Base-by-base conservation (phyloP, 2,113 vertebrate genomes). In the Ammospiza caudacuta region DNA sequence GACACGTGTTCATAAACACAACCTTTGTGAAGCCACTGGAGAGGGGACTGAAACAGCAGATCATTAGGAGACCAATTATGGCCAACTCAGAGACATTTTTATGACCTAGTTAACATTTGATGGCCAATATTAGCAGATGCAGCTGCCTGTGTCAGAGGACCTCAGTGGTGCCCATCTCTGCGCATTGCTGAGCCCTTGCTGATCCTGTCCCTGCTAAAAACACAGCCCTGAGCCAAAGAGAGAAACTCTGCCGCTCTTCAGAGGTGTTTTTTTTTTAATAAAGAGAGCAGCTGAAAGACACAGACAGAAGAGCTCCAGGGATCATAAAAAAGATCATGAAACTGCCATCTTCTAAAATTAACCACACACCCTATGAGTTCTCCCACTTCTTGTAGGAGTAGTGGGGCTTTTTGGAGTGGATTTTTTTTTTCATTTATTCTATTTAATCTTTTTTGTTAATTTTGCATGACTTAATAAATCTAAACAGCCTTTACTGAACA, bases 51-150 rank as follows among this genome's bases (percentile, higher is more conserved):
- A 83, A 95, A 74, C 54, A 83, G 68, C 68, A 91, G 68, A 51
- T 89, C 37, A 0, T 91, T 89, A 91, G 77, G 68, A 89, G 51
- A 35, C 41, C 70, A 64, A 52, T 92, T 87, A 87, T 49, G 74
- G 49, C 46, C 63, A 89, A 21, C n/a, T 47, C 76, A 80, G 13
- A 59, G 68, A 83, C 19, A 54, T 29, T 81, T 94, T 95, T 77
- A 95, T 80, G 72, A 69, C 87, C 55, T 66, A 54, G 55, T 92
- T 95, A 92, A 70, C 74, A 67, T 81, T 31, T 72, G 51, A 93
- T 90, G 52, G 57, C 61, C 77, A 54, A 3, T 24, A 87, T 63
- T 31, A 87, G 47, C 61, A 81, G 41, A 58, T 0, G 5, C 5
- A 2, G 9, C 6, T 0, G 0, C 17, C 77, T 23, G 3, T 64